Base-by-base conservation (phyloP, 2,888 invertebrate species). In the Acronicta leporina region DNA sequence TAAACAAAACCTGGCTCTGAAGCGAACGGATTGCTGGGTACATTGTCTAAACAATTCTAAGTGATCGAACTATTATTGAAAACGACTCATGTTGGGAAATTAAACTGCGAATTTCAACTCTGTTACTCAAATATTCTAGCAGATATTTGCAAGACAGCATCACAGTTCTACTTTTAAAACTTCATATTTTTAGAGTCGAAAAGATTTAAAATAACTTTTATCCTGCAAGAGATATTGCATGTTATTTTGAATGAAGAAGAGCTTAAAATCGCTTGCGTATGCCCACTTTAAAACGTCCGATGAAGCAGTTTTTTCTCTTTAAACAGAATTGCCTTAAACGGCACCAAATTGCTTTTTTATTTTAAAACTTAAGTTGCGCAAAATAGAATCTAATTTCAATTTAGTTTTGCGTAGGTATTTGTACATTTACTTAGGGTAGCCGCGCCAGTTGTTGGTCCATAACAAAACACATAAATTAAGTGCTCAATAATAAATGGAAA, bases 401-500 rank as follows among this genome's bases (percentile, higher is more conserved):
- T 15, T 35, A 11, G 48, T 44, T 42, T 38, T 20, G 35, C 30
- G 6, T 38, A 16, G 57, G 43, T 58, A 77, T 80, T 75, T 80
- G 62, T 71, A 76, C 81, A 68, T 83, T 87, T 84, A 74, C 65
- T 77, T 72, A 64, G 81, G 80, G 79, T 81, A 77, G 68, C 75
- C 66, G 81, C 78, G 81, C 86, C 86, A 88, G 92, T 91, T 90
- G 92, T 92, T 87, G 92, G 94, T 92, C 94, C 94, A 94, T 94
- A 92, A 94, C 93, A 94, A 94, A 94, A 94, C 94, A 94, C 94
- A 95, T 95, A 95, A 95, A 95, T 95, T 95, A 94, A 94, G 94
- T 94, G 94, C 94, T 94, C 94, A 94, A 94, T 95, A 95, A 95
- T 95, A 95, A 95, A 95, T 95, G 94, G 94, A 93, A 94, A 92